Evolutionary conservation across 2,888 invertebrate species (phyloP).

Genomic region (Subacronicta megacephala): DNA sequence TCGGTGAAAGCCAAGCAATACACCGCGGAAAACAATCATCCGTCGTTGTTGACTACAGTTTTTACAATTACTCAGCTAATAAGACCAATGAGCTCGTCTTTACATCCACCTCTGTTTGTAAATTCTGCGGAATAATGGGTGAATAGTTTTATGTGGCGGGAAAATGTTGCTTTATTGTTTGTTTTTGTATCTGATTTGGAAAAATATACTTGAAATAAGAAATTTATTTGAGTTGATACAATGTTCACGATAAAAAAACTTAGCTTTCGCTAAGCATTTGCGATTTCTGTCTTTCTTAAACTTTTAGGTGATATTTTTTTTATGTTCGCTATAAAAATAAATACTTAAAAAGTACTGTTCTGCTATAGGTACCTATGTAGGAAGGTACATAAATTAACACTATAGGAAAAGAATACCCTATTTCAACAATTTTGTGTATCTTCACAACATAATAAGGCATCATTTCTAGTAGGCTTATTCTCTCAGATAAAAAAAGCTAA

Average conservation of each 20-base stretch:
- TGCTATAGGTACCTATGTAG: too few relatives aligned
- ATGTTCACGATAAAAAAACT: background rate
- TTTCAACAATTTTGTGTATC: too few relatives aligned
- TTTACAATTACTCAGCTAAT: conserved; percentile 63
- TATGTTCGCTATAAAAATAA: too few relatives aligned
- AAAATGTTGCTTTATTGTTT: conserved; percentile 13
- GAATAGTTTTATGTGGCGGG: conserved; percentile 26
- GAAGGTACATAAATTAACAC: too few relatives aligned
- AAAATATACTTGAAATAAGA: conserved; percentile 2
- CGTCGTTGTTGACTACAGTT: conserved; percentile 62
- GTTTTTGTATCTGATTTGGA: conserved; percentile 2
- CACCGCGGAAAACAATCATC: conserved; percentile 66
- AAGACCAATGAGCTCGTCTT: conserved; percentile 53
- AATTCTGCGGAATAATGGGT: conserved; percentile 48
- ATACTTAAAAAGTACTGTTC: too few relatives aligned
- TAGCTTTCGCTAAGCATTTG: too few relatives aligned
- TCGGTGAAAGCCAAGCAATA: conserved; percentile 64
- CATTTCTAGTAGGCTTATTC: too few relatives aligned
- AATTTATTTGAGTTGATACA: background rate
- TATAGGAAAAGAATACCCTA: too few relatives aligned
- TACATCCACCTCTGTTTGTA: conserved; percentile 55
- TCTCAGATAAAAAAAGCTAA: too few relatives aligned
- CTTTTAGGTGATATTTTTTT: too few relatives aligned
- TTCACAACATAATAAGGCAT: too few relatives aligned
- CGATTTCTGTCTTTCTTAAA: too few relatives aligned